phyloP scores from a whole-genome alignment of 1,140 invertebrate species.

The Zaprionus africanus region DNA sequence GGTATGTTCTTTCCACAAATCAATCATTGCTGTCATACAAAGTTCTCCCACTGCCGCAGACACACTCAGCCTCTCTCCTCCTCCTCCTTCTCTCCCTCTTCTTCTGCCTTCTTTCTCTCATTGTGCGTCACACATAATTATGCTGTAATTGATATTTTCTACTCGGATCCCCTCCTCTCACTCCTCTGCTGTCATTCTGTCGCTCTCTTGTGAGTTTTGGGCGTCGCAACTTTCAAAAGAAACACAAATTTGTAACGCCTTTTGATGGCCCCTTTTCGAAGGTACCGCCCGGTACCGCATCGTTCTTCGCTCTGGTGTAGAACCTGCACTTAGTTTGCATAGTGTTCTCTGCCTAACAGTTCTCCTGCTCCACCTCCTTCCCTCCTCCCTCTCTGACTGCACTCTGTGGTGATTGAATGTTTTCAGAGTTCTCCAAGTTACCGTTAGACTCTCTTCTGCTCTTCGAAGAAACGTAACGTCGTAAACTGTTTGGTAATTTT shows the following conservation, averaged over 20 bases:
- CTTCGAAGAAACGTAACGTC: conserved; percentile 6
- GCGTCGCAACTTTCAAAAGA: conserved; percentile 77
- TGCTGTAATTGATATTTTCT: conserved; percentile 81
- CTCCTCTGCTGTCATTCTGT: conserved; percentile 22
- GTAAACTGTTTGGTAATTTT: conserved; percentile 34
- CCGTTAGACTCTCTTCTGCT: conserved; percentile 51
- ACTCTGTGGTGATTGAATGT: conserved; percentile 49
- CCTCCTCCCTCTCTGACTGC: conserved; percentile 13
- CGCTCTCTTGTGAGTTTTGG: conserved; percentile 30
- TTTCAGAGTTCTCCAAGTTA: conserved; percentile 49
- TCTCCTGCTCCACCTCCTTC: neutral
- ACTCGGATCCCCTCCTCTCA: conserved; percentile 7
- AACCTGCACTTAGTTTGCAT: conserved; percentile 77
- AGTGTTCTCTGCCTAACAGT: conserved; percentile 44
- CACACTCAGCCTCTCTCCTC: too few species aligned
- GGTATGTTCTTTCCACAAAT: conserved; percentile 60
- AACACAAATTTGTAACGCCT: conserved; percentile 82
- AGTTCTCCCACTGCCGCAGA: conserved; percentile 10
- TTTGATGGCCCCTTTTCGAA: conserved; percentile 70
- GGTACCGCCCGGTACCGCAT: conserved; percentile 29
- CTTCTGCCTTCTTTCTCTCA: neutral
- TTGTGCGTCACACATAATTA: conserved; percentile 79
- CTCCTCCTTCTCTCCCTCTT: neutral
- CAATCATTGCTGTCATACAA: conserved; percentile 75
- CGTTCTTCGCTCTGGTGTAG: conserved; percentile 20